Percentiles rank a stretch among this genome's conserved stretches.
Conservation (phyloP, 2,888 invertebrate genomes). For the Julus scandinavius region DNA sequence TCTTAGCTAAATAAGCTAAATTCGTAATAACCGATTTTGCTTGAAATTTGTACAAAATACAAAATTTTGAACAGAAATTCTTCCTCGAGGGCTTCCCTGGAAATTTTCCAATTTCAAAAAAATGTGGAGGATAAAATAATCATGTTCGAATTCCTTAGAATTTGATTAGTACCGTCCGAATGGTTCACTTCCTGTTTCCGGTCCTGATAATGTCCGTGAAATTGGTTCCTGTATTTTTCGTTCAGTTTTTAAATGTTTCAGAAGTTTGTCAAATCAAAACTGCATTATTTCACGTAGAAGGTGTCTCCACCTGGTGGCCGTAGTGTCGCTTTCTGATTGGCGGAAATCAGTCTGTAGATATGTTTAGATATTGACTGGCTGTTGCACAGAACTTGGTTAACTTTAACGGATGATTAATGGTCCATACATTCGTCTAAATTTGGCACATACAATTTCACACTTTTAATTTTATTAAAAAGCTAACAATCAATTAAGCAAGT, state of each 20-base stretch:
- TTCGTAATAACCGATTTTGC: neutral
- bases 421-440: too few relatives aligned
- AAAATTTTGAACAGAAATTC: neutral
- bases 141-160: neutral
- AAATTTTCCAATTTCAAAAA: neutral
- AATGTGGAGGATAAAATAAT: neutral
- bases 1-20: too few relatives aligned
- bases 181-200: neutral
- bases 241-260: neutral
- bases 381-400: neutral
- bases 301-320: neutral
- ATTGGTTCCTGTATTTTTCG: neutral
- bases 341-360: neutral
- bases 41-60: neutral
- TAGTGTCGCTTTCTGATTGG: neutral
- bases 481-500: too few relatives aligned
- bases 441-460: too few relatives aligned
- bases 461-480: too few relatives aligned
- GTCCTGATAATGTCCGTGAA: neutral
- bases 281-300: neutral
- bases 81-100: neutral
- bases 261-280: neutral
- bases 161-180: neutral
- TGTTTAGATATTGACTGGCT: neutral
- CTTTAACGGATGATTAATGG: neutral